Evolutionary conservation across 2,113 vertebrate genomes (phyloP).

Genomic region (Australoheros scitulus): DNA sequence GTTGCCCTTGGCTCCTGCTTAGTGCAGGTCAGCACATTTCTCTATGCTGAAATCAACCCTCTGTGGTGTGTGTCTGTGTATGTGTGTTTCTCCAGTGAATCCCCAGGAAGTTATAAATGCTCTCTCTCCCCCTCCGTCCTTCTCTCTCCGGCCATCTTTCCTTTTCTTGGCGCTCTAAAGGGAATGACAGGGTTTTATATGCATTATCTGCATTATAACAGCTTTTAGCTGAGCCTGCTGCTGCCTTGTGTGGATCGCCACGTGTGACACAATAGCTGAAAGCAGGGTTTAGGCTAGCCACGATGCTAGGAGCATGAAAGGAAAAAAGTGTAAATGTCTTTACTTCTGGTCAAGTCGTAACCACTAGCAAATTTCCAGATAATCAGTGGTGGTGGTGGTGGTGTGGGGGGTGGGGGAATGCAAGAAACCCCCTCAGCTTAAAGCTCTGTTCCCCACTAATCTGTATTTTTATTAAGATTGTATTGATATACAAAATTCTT

Average conservation of each 20-base stretch:
- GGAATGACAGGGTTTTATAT: conserved; percentile 30
- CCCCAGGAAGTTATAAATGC: conserved; percentile 76
- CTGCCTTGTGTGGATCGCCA: not conserved
- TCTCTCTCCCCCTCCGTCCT: conserved; percentile 36
- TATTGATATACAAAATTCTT: not conserved
- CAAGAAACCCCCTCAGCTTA: not conserved
- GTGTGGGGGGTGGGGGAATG: not conserved
- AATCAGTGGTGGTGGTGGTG: not conserved
- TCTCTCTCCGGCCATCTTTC: conserved; percentile 44
- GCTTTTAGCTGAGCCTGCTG: conserved; percentile 1
- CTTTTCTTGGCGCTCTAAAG: conserved; percentile 37
- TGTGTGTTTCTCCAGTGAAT: conserved; percentile 74
- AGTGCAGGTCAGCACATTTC: conserved; percentile 89
- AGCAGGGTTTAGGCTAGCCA: not conserved
- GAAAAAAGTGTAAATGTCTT: too few relatives aligned
- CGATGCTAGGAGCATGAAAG: not conserved
- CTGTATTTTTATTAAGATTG: not conserved
- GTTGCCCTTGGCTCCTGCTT: conserved; percentile 83
- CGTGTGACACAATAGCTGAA: not conserved
- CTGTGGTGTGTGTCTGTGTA: conserved; percentile 66
- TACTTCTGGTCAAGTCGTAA: not conserved
- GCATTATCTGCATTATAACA: conserved; percentile 1
- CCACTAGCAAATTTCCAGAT: not conserved
- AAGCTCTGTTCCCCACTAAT: not conserved
- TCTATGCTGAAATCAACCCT: conserved; percentile 82